phyloP scores from a whole-genome alignment of 1,140 invertebrate species.

The Telenomus remus region DNA sequence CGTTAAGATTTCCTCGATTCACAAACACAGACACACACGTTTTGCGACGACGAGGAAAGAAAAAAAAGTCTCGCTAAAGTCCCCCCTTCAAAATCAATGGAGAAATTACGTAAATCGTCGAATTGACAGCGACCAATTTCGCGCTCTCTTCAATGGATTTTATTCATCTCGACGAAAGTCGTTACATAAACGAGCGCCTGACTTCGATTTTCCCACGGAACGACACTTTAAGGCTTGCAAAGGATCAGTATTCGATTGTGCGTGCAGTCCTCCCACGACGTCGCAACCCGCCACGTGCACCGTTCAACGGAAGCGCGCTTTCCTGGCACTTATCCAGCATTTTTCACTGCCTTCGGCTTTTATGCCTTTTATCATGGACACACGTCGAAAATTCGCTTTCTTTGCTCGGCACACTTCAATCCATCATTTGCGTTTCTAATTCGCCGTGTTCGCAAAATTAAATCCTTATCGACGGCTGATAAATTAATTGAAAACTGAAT shows the following conservation, averaged over 20 bases:
- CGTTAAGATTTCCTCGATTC: constrained; percentile 48
- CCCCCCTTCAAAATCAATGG: constrained; percentile 4
- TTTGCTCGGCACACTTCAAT: too few relatives aligned
- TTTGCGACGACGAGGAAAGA: too few relatives aligned
- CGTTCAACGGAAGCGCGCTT: constrained; percentile 50
- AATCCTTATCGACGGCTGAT: too few relatives aligned
- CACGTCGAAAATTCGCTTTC: too few relatives aligned
- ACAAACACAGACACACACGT: not conserved
- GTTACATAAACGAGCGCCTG: constrained; percentile 2
- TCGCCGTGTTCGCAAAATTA: too few relatives aligned
- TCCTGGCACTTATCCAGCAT: constrained; percentile 56
- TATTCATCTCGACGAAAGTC: not conserved
- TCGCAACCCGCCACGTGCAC: constrained; percentile 40
- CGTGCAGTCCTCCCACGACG: constrained; percentile 35
- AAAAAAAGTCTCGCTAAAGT: too few relatives aligned
- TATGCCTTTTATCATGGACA: not conserved
- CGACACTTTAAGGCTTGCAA: constrained; percentile 7
- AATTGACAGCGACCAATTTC: constrained; percentile 13
- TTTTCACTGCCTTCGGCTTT: constrained; percentile 12
- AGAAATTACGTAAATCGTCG: constrained; percentile 22
- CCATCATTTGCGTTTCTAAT: too few relatives aligned
- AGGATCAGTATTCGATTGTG: constrained; percentile 51
- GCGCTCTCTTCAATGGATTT: too few relatives aligned
- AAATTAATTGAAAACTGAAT: too few relatives aligned
- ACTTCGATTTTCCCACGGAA: constrained; percentile 10